Percentiles rank a stretch among this genome's conserved stretches.
phyloP scores from a whole-genome alignment of 2,888 invertebrate species.

The Platycheirus albimanus region DNA sequence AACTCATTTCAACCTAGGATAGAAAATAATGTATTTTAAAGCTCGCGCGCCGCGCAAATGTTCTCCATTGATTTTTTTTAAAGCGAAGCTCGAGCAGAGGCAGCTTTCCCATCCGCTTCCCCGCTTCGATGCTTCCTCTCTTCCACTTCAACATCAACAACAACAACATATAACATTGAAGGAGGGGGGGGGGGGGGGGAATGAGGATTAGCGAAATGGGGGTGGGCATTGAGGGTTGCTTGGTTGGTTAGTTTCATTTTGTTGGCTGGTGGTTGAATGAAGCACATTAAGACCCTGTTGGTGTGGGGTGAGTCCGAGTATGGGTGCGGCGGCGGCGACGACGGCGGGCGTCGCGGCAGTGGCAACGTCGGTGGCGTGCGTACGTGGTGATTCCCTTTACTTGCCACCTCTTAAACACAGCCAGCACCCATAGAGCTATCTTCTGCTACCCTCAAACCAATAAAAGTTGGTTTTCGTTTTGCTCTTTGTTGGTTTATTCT shows the following conservation, averaged over 20 bases:
- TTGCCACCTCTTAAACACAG: constrained; percentile 38
- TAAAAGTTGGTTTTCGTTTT: constrained; percentile 50
- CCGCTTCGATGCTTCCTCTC: no score
- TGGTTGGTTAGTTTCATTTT: constrained; percentile 74
- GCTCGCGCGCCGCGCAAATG: constrained; percentile 75
- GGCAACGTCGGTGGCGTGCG: constrained; percentile 40
- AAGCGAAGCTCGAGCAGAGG: constrained; percentile 55
- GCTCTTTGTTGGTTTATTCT: constrained; percentile 60
- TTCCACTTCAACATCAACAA: background rate
- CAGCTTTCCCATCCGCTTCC: constrained; percentile 6
- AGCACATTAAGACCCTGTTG: constrained; percentile 53
- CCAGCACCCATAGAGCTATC: constrained; percentile 17
- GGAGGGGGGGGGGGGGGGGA: constrained; percentile 48
- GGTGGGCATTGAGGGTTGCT: constrained; percentile 53
- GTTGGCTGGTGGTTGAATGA: constrained; percentile 71
- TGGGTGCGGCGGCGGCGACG: constrained; percentile 45
- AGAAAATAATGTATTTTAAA: constrained; percentile 74
- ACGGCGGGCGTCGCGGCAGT: background rate
- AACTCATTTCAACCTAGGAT: constrained; percentile 70
- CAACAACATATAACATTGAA: constrained; percentile 43
- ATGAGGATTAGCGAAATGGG: constrained; percentile 57
- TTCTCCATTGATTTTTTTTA: constrained; percentile 77
- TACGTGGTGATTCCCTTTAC: constrained; percentile 64
- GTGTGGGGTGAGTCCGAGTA: constrained; percentile 39
- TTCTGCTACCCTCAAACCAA: constrained; percentile 19